Conservation (phyloP, 2,113 vertebrate genomes). For the Prunella fulvescens region DNA sequence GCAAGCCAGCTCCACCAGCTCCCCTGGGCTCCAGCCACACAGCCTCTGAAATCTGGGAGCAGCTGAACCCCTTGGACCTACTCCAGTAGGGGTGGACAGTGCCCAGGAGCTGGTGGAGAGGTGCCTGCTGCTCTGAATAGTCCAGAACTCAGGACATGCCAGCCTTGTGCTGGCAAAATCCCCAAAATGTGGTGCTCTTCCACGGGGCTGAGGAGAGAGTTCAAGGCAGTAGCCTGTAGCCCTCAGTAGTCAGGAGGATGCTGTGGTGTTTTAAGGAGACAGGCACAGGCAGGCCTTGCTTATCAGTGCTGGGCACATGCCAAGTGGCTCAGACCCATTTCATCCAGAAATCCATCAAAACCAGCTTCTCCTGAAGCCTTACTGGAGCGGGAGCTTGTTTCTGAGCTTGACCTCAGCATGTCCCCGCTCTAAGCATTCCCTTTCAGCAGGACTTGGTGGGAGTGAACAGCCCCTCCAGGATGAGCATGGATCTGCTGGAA, state of each 20-base stretch:
- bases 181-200: background rate
- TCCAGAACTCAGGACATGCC: background rate
- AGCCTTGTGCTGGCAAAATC: background rate
- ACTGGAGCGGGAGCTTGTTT: background rate
- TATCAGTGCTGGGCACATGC: background rate
- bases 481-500: background rate
- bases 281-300: background rate
- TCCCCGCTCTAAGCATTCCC: background rate
- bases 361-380: background rate
- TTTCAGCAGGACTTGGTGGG: background rate
- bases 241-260: background rate
- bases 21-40: background rate
- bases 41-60: background rate
- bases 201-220: background rate
- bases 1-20: background rate
- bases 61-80: background rate
- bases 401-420: background rate
- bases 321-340: background rate
- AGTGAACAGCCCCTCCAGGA: background rate
- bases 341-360: background rate
- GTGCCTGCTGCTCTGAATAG: background rate
- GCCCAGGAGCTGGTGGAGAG: background rate
- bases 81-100: background rate
- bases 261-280: background rate
- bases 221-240: background rate